Evolutionary conservation across 1,140 invertebrate species (phyloP), one percentile per base, ranked within the genome.

Genomic region (Drosophila kurseongensis): DNA sequence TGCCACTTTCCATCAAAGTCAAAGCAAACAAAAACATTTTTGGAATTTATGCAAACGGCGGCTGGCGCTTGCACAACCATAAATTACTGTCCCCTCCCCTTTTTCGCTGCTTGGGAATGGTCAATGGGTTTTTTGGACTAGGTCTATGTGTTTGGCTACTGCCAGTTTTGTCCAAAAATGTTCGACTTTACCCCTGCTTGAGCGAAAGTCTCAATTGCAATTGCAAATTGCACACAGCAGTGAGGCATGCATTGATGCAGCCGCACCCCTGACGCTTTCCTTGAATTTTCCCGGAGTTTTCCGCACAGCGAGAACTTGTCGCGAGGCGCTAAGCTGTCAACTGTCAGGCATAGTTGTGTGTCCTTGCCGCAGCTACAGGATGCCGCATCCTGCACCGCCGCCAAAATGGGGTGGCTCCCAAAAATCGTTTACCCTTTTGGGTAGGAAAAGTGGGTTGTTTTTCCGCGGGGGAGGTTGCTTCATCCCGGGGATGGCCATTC

Each of bases 291-390:
- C 40, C 69, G 35, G n/a, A 50, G 40, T 35, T 60, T 40, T 47
- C 55, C 40, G 16, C 8, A 52, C 36, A 52, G 66, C 56, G 45
- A 47, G 62, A 59, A 55, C 48, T 71, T 65, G 60, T 74, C 66
- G 85, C 79, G 72, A 89, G 84, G 84, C 85, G 80, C 85, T 90
- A 89, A 80, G 85, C 84, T 80, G 85, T 89, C 84, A 89, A 90
- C 82, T 89, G 85, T 80, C 77, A 73, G 66, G 48, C 75, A 47
- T 77, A 59, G 65, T 65, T 23, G 35, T 35, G 44, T 61, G 55
- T 56, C 35, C 62, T 47, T 61, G 59, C 62, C 63, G 27, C 62
- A 61, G 51, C 16, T 38, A 42, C 40, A 51, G 56, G 40, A 56
- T 60, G 82, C 63, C 35, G 12, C 75, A 57, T n/a, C 65, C 47